Evolutionary conservation across 2,113 vertebrate species (phyloP).

Genomic region (Merops nubicus): DNA sequence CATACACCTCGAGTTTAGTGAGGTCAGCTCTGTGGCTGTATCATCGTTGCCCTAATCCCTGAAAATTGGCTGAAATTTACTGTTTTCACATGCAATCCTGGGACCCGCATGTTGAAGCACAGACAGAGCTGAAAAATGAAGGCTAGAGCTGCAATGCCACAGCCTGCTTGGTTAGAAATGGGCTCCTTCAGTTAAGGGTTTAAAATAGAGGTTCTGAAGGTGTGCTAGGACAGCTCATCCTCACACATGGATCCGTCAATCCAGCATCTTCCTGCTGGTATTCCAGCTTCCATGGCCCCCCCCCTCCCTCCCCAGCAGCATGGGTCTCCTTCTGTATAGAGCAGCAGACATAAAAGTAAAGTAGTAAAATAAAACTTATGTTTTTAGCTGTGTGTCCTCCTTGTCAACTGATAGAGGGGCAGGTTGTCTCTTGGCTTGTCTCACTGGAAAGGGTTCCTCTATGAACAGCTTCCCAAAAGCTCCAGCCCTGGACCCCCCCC

Average conservation of each 20-base stretch:
- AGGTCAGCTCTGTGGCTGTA: not conserved
- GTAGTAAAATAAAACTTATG: not conserved
- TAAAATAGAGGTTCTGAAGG: not conserved
- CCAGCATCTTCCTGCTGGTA: no score
- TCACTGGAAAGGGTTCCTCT: not conserved
- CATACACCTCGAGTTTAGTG: rapidly evolving
- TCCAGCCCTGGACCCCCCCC: not conserved
- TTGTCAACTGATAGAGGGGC: not conserved
- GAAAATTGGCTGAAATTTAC: not conserved
- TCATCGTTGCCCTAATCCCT: not conserved
- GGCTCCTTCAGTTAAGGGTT: not conserved
- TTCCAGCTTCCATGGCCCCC: not conserved
- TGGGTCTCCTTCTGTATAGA: not conserved
- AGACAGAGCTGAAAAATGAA: not conserved
- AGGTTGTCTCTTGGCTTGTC: no score
- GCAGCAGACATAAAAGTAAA: not conserved
- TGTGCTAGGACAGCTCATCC: not conserved
- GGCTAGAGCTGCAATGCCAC: not conserved
- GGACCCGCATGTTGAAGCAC: not conserved
- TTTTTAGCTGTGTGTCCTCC: not conserved
- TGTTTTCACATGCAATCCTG: rapidly evolving
- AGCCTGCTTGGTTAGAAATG: not conserved
- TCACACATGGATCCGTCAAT: rapidly evolving
- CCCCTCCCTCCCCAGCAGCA: not conserved
- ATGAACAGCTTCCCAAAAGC: rapidly evolving